Conservation (phyloP, 2,113 vertebrate genomes). For the Antigone vipio region DNA sequence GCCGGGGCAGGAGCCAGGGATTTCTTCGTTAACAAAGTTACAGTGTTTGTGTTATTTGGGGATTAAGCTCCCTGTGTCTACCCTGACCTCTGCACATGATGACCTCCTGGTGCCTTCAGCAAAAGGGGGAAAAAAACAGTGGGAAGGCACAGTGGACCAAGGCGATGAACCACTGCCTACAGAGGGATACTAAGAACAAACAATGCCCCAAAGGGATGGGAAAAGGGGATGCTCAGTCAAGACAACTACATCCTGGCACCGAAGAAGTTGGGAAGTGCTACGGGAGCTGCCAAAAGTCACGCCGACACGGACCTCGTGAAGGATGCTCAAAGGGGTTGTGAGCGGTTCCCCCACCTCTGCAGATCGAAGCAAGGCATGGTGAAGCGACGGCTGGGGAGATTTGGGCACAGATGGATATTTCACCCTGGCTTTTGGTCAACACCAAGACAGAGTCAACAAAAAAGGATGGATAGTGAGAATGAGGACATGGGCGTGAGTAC, state of each 20-base stretch:
- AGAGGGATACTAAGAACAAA: neutral
- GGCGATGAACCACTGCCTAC: neutral
- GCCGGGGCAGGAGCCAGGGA: neutral
- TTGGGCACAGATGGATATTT: neutral
- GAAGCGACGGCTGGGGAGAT: neutral
- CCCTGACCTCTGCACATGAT: neutral
- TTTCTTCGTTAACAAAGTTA: neutral
- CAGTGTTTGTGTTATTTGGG: neutral
- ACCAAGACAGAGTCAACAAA: neutral
- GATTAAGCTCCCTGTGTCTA: neutral
- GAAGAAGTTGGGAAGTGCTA: neutral
- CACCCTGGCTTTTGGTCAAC: rapidly evolving
- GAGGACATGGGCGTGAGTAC: rapidly evolving
- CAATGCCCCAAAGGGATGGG: neutral
- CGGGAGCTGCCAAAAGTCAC: neutral
- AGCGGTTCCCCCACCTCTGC: neutral
- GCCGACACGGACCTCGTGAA: neutral
- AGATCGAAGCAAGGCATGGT: neutral
- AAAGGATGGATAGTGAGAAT: rapidly evolving
- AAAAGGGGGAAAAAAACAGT: neutral
- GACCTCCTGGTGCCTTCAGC: neutral
- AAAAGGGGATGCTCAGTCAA: neutral
- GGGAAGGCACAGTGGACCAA: neutral
- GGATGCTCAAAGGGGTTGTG: neutral
- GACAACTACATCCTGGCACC: neutral